Conservation (phyloP, 2,888 invertebrate genomes). For the Drosophila nigricruria region DNA sequence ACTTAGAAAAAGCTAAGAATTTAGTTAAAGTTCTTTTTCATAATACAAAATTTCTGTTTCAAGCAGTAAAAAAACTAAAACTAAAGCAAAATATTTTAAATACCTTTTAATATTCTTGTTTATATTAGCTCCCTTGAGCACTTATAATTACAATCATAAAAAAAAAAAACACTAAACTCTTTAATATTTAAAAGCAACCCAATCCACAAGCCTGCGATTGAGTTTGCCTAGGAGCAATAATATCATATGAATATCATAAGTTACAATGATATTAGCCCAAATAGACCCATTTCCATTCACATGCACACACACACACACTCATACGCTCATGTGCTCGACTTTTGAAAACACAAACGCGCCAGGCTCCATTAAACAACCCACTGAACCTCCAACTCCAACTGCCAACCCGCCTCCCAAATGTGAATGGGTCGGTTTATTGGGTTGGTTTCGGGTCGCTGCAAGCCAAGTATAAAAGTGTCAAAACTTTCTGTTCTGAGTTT, state of each 20-base stretch:
- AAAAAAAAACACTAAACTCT: constrained; percentile 6
- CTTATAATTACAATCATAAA: constrained; percentile 28
- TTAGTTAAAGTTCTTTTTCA: neutral
- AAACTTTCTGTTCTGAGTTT: constrained; percentile 74
- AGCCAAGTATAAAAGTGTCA: constrained; percentile 80
- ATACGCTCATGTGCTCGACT: constrained; percentile 49
- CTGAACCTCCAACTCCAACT: neutral
- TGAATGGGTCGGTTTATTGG: constrained; percentile 44
- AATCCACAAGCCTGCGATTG: constrained; percentile 10
- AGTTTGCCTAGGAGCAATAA: constrained; percentile 52
- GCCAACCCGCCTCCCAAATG: neutral
- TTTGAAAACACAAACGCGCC: constrained; percentile 54
- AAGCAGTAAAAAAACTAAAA: neutral
- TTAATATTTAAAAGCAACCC: constrained; percentile 10
- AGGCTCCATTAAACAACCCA: constrained; percentile 74
- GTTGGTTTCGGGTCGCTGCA: constrained; percentile 69
- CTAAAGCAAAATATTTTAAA: neutral
- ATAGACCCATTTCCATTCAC: constrained; percentile 69
- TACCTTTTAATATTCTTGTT: neutral
- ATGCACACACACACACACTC: constrained; percentile 11
- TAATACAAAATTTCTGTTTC: neutral
- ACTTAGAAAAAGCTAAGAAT: neutral
- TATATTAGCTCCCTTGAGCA: neutral
- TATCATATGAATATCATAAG: constrained; percentile 74
- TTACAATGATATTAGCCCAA: constrained; percentile 77